phyloP scores from a whole-genome alignment of 2,888 invertebrate genomes.

The Euproctis similis region DNA sequence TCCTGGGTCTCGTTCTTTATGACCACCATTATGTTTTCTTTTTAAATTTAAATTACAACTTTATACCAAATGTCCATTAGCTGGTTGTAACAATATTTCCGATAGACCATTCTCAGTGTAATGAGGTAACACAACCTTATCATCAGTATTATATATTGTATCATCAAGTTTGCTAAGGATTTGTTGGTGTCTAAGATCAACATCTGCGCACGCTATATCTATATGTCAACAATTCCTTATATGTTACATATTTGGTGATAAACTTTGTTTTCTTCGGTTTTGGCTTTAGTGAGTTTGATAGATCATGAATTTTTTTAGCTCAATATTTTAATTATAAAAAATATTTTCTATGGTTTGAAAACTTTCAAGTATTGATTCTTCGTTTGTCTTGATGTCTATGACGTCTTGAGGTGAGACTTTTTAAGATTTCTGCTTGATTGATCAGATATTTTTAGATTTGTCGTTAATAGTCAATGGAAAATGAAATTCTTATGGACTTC shows the following conservation, averaged over 20 bases:
- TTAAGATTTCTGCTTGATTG: too few species aligned
- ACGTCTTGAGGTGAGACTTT: too few species aligned
- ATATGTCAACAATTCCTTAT: constrained; percentile 12
- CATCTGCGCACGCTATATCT: constrained; percentile 5
- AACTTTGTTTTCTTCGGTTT: constrained; percentile 13
- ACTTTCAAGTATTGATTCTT: too few species aligned
- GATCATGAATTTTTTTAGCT: too few species aligned
- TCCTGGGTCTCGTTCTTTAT: constrained; percentile 37
- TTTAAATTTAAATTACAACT: constrained; percentile 8
- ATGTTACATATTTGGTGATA: constrained; percentile 19
- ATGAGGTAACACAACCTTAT: constrained; percentile 20
- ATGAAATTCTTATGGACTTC: too few species aligned
- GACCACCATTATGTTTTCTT: constrained; percentile 31
- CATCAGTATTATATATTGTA: constrained; percentile 7
- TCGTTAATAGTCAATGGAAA: too few species aligned
- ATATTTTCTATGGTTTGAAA: too few species aligned
- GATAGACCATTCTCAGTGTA: constrained; percentile 18
- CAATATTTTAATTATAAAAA: too few species aligned
- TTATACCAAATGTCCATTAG: constrained; percentile 13
- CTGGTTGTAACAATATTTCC: constrained; percentile 5
- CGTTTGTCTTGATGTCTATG: too few species aligned
- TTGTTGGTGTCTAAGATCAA: constrained; percentile 11
- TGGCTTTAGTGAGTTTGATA: too few species aligned
- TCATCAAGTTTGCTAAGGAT: constrained; percentile 17
- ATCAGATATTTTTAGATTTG: too few species aligned